These are phyloP conservation scores for Atherinosoma microstoma DNA, from an alignment of 2,797 vertebrate species.

Conservation along the genomic window DNA sequence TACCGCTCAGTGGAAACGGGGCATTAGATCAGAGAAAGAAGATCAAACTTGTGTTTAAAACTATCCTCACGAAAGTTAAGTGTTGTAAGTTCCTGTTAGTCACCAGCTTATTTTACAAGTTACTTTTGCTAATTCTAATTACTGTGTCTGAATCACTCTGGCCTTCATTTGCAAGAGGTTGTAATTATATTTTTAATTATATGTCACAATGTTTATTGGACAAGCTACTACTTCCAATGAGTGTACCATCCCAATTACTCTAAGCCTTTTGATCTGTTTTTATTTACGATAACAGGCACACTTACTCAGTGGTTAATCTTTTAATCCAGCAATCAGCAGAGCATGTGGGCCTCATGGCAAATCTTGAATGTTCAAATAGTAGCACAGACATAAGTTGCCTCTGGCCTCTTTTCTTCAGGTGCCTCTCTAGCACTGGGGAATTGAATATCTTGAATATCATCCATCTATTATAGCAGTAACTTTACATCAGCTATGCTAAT, in stretches of 20 bases:
- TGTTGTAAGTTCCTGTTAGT: slow-evolving; percentile 49
- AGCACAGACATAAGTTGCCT: slow-evolving; percentile 28
- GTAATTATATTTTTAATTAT: slow-evolving; percentile 51
- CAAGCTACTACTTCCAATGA: slow-evolving; percentile 48
- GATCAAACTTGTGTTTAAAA: slow-evolving; percentile 39
- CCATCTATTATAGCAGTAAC: background rate
- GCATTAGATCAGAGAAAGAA: slow-evolving; percentile 15
- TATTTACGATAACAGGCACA: slow-evolving; percentile 49
- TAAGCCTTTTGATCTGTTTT: slow-evolving; percentile 59
- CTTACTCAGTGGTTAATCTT: slow-evolving; percentile 59
- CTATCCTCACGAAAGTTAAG: slow-evolving; percentile 15
- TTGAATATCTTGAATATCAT: background rate
- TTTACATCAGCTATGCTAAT: background rate
- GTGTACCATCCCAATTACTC: slow-evolving; percentile 39
- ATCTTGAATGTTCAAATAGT: slow-evolving; percentile 28
- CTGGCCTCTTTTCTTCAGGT: slow-evolving; percentile 7
- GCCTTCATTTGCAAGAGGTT: slow-evolving; percentile 35
- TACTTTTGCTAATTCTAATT: slow-evolving; percentile 51
- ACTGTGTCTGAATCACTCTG: slow-evolving; percentile 23
- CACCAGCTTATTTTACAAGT: slow-evolving; percentile 39
- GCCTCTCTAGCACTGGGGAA: background rate
- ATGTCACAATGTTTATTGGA: slow-evolving; percentile 48
- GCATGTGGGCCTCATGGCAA: slow-evolving; percentile 18
- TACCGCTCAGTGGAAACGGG: too few relatives aligned
- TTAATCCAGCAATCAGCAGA: slow-evolving; percentile 64